A percentile compares a stretch with the other conserved stretches of the same genome.
phyloP scores from a whole-genome alignment of 2,113 vertebrate genomes.

The Acrocephalus kingi region DNA sequence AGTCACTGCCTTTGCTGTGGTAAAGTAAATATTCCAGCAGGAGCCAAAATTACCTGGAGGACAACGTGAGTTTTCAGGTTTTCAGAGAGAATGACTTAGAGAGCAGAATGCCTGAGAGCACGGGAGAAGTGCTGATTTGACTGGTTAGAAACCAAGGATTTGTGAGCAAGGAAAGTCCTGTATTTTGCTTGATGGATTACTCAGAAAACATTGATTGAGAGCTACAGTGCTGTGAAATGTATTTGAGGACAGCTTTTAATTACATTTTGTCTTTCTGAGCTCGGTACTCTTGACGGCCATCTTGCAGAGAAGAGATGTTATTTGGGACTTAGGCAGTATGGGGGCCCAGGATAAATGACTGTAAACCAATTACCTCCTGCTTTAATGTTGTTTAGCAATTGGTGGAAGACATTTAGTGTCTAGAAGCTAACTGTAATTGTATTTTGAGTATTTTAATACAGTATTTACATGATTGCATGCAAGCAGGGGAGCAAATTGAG shows the following conservation, averaged over 20 bases:
- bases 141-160: not conserved
- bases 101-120: not conserved
- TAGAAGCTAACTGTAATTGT: not conserved
- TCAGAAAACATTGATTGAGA: not conserved
- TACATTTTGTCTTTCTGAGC: not conserved
- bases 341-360: not conserved
- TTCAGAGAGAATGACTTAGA: not conserved
- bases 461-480: not conserved
- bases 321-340: not conserved
- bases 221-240: not conserved
- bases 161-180: not conserved
- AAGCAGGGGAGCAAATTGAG: not conserved
- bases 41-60: not conserved
- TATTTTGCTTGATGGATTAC: not conserved
- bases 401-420: not conserved
- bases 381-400: conserved; percentile 20
- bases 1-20: not conserved
- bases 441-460: not conserved
- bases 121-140: not conserved
- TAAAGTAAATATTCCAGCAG: not conserved
- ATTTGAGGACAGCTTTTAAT: conserved; percentile 13
- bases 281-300: not conserved
- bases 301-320: not conserved
- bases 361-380: not conserved
- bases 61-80: not conserved